A percentile compares a stretch with the other conserved stretches of the same genome.
Evolutionary conservation across 2,797 vertebrate species (phyloP).

Genomic region (Scleropages formosus): DNA sequence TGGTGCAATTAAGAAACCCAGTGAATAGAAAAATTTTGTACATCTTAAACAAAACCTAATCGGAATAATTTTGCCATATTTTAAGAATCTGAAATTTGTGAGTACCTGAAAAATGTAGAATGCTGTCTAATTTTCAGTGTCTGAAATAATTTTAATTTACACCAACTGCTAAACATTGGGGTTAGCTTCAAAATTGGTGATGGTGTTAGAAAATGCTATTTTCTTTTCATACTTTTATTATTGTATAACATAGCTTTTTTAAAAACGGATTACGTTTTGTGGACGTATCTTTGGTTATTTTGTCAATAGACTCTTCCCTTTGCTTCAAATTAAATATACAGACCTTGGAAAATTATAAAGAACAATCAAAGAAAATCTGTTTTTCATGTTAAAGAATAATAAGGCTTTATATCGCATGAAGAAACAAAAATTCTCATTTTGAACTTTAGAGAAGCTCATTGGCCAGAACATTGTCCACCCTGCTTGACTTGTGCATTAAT

Average conservation of each 20-base stretch:
- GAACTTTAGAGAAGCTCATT: constrained; percentile 34
- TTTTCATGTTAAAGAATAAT: constrained; percentile 12
- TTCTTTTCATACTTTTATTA: background rate
- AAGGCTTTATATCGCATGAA: too few species aligned
- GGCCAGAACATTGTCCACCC: constrained; percentile 47
- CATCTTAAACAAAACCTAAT: background rate
- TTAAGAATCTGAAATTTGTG: too few species aligned
- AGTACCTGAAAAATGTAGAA: background rate
- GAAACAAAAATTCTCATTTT: constrained; percentile 35
- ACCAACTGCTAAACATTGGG: too few species aligned
- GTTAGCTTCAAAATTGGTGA: too few species aligned
- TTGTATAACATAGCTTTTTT: constrained; percentile 34
- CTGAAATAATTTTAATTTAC: too few species aligned
- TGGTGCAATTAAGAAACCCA: background rate
- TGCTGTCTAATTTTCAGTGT: too few species aligned
- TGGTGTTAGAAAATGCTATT: background rate
- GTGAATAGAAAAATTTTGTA: too few species aligned
- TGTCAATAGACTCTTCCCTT: constrained; percentile 49
- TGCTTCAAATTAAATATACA: constrained; percentile 43
- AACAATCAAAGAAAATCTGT: constrained; percentile 40
- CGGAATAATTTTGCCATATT: too few species aligned
- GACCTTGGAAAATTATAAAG: constrained; percentile 42
- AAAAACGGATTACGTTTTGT: constrained; percentile 41
- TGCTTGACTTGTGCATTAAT: constrained; percentile 47
- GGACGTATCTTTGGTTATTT: constrained; percentile 78